Conservation (phyloP, 1,140 invertebrate genomes). For the Condylostylus longicornis region DNA sequence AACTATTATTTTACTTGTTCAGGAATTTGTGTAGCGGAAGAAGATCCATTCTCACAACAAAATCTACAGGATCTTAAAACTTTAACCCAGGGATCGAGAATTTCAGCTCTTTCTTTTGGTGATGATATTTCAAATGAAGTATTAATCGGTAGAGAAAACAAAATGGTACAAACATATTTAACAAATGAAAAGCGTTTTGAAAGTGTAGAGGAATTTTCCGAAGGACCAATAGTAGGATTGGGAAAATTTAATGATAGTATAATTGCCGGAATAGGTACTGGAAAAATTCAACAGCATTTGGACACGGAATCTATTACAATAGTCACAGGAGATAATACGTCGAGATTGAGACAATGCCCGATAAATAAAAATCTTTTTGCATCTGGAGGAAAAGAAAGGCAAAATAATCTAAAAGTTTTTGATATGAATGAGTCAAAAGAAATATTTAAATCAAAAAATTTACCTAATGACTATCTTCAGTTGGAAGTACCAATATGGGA, state of each 20-base stretch:
- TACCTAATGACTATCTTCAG: constrained; percentile 57
- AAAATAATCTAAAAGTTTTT: constrained; percentile 39
- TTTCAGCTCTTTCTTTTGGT: constrained; percentile 55
- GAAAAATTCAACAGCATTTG: constrained; percentile 9
- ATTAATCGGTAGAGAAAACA: constrained; percentile 38
- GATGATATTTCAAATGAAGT: constrained; percentile 49
- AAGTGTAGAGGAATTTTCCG: constrained; percentile 8
- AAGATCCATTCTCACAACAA: constrained; percentile 19
- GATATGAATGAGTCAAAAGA: constrained; percentile 30
- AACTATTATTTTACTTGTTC: not conserved
- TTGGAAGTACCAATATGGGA: constrained; percentile 66
- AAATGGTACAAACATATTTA: constrained; percentile 17
- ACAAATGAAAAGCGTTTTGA: constrained; percentile 7
- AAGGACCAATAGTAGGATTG: constrained; percentile 22
- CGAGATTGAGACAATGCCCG: constrained; percentile 31
- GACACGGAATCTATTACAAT: constrained; percentile 7
- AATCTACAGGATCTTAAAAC: constrained; percentile 35
- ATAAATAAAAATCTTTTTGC: constrained; percentile 25
- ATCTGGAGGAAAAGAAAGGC: constrained; percentile 36
- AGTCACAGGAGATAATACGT: constrained; percentile 20
- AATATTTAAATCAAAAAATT: constrained; percentile 40
- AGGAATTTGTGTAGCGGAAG: constrained; percentile 19
- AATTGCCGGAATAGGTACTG: constrained; percentile 24
- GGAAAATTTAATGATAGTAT: constrained; percentile 21
- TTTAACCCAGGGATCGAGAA: constrained; percentile 35